phyloP scores from a whole-genome alignment of 2,797 vertebrate genomes.

The Gobionotothen gibberifrons region DNA sequence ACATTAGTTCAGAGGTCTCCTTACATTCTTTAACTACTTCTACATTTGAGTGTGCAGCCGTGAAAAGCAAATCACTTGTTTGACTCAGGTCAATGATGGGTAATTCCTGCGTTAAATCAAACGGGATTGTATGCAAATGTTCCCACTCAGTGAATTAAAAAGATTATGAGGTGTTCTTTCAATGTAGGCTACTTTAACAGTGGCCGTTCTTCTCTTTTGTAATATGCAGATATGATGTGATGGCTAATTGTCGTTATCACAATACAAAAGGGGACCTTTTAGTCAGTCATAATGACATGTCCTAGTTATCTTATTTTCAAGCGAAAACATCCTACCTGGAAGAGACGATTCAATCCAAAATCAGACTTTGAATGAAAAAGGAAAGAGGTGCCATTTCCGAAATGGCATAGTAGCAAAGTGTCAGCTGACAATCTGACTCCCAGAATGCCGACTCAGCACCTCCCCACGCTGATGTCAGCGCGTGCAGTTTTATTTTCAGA shows the following conservation, averaged over 20 bases:
- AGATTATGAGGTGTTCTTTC: neutral
- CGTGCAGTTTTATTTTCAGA: neutral
- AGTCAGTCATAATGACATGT: neutral
- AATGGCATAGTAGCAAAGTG: neutral
- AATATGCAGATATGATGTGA: neutral
- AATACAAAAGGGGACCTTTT: neutral
- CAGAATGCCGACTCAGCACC: conserved; percentile 56
- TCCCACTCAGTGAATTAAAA: neutral
- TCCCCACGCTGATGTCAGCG: conserved; percentile 35
- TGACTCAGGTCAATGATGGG: neutral
- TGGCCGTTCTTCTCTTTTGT: neutral
- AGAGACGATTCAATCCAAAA: neutral
- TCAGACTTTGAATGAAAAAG: neutral
- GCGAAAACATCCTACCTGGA: conserved; percentile 38
- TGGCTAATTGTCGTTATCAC: neutral
- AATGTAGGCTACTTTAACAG: neutral
- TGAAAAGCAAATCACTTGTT: conserved; percentile 40
- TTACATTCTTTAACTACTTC: conserved; percentile 34
- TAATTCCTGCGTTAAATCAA: neutral
- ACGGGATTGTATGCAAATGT: conserved; percentile 6
- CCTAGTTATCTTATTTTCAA: neutral
- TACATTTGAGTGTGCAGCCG: conserved; percentile 52
- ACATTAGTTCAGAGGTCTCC: conserved; percentile 34
- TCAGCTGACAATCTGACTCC: conserved; percentile 58
- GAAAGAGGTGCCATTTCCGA: neutral